Percentiles rank a stretch among this genome's conserved stretches.
These are phyloP conservation scores for Nannoperca obscura DNA, from an alignment of 2,797 vertebrate species.

Conservation along the genomic window DNA sequence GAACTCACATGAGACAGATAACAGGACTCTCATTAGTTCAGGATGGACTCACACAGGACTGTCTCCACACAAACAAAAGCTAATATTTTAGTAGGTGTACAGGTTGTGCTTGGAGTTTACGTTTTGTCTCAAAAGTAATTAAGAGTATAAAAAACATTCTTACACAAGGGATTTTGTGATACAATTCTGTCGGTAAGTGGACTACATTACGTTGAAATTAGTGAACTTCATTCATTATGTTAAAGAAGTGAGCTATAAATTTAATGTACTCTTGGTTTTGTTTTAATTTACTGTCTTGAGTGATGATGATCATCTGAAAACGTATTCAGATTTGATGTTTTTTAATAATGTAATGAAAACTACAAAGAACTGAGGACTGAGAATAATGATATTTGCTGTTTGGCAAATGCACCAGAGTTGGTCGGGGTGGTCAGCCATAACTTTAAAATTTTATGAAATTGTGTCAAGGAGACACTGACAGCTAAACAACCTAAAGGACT, in stretches of 20 bases:
- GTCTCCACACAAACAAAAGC: conserved; percentile 5
- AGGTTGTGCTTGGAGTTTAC: conserved; percentile 9
- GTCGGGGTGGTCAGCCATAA: not conserved
- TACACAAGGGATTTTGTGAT: not conserved
- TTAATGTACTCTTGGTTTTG: not conserved
- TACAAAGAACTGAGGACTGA: not conserved
- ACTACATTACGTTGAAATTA: conserved; percentile 10
- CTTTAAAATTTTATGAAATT: not conserved
- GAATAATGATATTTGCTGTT: not conserved
- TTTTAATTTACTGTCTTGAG: conserved; percentile 13
- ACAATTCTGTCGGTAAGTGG: conserved; percentile 1
- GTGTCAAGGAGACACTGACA: not conserved
- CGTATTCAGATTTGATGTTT: not conserved
- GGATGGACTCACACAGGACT: conserved; percentile 12
- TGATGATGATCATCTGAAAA: conserved; percentile 16
- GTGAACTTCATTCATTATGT: not conserved
- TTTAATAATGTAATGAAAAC: conserved; percentile 9
- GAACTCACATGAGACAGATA: conserved; percentile 57
- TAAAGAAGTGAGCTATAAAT: not conserved
- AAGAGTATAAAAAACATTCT: not conserved
- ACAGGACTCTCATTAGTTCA: conserved; percentile 52
- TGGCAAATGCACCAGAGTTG: not conserved
- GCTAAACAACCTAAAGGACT: conserved; percentile 2
- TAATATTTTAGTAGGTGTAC: conserved; percentile 18
- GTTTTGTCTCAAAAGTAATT: conserved; percentile 15